Percentiles rank a stretch among this genome's conserved stretches.
Evolutionary conservation across 2,113 vertebrate species (phyloP).

Genomic region (Rhinopithecus roxellana): DNA sequence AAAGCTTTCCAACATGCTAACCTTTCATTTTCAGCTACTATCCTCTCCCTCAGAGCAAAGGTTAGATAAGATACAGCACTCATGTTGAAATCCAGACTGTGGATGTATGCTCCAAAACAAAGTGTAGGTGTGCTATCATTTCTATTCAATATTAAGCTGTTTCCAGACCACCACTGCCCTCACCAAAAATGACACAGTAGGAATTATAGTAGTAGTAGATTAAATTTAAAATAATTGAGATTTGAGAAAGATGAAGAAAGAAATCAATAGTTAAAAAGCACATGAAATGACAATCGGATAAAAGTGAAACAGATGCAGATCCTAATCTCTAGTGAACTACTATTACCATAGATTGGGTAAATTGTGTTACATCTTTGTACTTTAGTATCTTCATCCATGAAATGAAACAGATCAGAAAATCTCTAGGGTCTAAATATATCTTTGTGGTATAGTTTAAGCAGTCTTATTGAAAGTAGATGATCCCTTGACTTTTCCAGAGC

Average conservation of each 20-base stretch:
- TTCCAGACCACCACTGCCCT: not conserved
- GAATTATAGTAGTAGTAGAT: not conserved
- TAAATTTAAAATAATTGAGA: not conserved
- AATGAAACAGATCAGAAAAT: constrained; percentile 4
- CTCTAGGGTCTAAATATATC: not conserved
- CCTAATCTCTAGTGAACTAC: not conserved
- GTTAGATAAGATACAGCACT: not conserved
- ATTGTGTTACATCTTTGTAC: not conserved
- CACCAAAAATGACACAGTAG: not conserved
- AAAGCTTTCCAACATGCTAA: not conserved
- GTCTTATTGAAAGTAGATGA: not conserved
- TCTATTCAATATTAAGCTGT: not conserved
- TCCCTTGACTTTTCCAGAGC: not conserved
- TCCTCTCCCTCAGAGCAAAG: not conserved
- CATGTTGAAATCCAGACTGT: not conserved
- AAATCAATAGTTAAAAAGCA: not conserved
- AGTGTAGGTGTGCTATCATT: not conserved
- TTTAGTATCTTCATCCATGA: not conserved
- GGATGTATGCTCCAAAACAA: not conserved
- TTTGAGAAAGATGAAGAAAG: not conserved
- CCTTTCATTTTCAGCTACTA: not conserved
- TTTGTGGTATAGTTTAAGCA: not conserved
- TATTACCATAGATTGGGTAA: not conserved
- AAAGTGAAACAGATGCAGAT: not conserved
- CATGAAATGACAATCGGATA: not conserved